Conservation (phyloP, 2,888 invertebrate species). For the Cepaea hortensis region DNA sequence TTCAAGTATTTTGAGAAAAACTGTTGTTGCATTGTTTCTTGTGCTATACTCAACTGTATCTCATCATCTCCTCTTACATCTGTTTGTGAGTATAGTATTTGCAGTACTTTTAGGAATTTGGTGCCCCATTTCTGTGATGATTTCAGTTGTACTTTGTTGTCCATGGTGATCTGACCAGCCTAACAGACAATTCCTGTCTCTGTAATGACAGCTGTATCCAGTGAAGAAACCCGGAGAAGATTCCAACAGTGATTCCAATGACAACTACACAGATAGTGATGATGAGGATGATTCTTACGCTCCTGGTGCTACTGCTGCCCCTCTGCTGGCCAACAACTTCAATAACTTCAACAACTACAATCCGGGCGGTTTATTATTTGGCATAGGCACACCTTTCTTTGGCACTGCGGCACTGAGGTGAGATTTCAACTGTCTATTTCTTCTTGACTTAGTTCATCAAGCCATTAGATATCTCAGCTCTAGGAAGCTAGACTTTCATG, state of each 20-base stretch:
- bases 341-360: conserved; percentile 11
- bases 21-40: too few species aligned
- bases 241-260: conserved; percentile 50
- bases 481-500: too few species aligned
- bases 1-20: too few species aligned
- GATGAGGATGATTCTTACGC: conserved; percentile 51
- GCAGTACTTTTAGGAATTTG: too few species aligned
- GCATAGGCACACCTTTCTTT: conserved; percentile 65
- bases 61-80: too few species aligned
- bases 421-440: neutral
- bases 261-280: conserved; percentile 55
- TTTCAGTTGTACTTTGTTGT: too few species aligned
- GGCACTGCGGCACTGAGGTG: conserved; percentile 49
- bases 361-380: conserved; percentile 54
- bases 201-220: conserved; percentile 59
- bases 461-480: too few species aligned
- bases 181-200: neutral
- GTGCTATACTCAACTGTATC: too few species aligned
- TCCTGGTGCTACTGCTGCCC: neutral
- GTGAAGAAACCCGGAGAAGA: conserved; percentile 39
- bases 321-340: neutral
- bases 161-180: neutral
- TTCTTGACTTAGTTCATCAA: too few species aligned
- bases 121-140: too few species aligned
- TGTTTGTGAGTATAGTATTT: too few species aligned